phyloP scores from a whole-genome alignment of 2,113 vertebrate species.

The Hemibates koningsi region DNA sequence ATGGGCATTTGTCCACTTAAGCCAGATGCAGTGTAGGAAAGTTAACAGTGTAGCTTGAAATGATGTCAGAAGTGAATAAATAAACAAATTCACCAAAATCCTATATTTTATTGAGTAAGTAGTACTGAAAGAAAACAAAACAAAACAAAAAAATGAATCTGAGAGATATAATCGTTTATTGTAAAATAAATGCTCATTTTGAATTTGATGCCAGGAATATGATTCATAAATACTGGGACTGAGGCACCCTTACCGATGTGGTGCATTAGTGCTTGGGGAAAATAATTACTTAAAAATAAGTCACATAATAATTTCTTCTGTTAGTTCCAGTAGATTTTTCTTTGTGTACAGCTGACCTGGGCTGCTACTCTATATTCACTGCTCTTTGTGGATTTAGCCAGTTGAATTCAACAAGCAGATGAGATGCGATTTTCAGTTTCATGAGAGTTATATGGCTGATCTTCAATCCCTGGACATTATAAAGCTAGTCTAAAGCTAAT shows the following conservation, averaged over 20 bases:
- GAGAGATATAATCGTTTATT: neutral
- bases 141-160: neutral
- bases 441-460: neutral
- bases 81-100: neutral
- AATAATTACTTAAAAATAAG: neutral
- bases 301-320: neutral
- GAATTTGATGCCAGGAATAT: neutral
- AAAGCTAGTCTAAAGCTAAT: neutral
- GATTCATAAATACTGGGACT: neutral
- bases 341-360: neutral
- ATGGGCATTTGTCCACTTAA: neutral
- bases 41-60: neutral
- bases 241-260: neutral
- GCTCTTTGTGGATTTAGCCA: neutral
- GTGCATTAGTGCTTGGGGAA: neutral
- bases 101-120: neutral
- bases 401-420: neutral
- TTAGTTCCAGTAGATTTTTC: neutral
- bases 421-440: neutral
- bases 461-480: neutral
- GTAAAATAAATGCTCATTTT: neutral
- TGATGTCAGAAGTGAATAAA: neutral
- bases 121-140: neutral
- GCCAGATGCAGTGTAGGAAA: neutral
- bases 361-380: neutral